Percentiles rank a stretch among this genome's conserved stretches.
Conservation (phyloP, 1,140 invertebrate genomes). For the Drosophila auraria region DNA sequence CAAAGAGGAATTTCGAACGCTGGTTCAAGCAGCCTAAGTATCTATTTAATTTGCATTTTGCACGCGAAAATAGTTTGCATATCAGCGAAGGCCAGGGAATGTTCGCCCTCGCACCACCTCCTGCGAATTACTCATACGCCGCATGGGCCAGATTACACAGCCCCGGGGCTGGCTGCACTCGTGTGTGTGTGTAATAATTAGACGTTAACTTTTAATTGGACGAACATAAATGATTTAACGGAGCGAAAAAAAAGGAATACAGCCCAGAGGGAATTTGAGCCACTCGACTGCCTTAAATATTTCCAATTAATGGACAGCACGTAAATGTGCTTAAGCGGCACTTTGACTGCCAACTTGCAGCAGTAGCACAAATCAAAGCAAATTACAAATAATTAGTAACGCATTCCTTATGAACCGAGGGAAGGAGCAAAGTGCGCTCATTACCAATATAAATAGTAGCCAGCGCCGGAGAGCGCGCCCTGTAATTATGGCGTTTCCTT, state of each 20-base stretch:
- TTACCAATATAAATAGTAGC: constrained; percentile 44
- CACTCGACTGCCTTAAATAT: constrained; percentile 18
- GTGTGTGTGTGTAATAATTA: constrained; percentile 54
- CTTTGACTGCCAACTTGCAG: constrained; percentile 39
- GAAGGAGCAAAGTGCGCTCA: constrained; percentile 40
- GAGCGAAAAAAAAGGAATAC: constrained; percentile 25
- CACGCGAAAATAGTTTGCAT: constrained; percentile 74
- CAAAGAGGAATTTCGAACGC: constrained; percentile 1
- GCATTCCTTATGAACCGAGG: constrained; percentile 34
- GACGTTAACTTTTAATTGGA: constrained; percentile 72
- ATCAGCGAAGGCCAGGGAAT: constrained; percentile 23
- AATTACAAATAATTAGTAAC: constrained; percentile 79
- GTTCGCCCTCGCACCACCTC: constrained; percentile 5
- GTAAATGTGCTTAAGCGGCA: constrained; percentile 64
- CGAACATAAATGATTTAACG: constrained; percentile 62
- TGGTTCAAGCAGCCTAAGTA: constrained; percentile 32
- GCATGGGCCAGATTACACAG: constrained; percentile 44
- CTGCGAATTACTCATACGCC: constrained; percentile 69
- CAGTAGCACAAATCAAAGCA: constrained; percentile 62
- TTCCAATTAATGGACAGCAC: constrained; percentile 64
- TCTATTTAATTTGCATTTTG: constrained; percentile 78
- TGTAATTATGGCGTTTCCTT: constrained; percentile 62
- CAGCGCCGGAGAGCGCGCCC: constrained; percentile 10
- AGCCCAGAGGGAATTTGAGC: constrained; percentile 1
- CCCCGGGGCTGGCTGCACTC: constrained; percentile 44